phyloP scores from a whole-genome alignment of 2,797 vertebrate species.

The Megaceryle alcyon region DNA sequence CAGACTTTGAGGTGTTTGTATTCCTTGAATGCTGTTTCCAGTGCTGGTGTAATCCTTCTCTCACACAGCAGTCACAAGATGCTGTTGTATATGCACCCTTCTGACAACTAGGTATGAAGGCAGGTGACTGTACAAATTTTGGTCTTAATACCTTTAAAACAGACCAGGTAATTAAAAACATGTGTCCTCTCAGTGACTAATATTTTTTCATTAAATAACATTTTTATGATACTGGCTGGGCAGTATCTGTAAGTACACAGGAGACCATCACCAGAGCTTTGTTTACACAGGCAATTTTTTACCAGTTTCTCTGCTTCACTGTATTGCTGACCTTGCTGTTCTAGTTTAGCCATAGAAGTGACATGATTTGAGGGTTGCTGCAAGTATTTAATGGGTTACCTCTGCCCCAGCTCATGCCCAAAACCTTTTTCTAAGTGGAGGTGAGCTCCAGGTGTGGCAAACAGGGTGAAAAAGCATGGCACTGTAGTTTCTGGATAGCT shows the following conservation, averaged over 20 bases:
- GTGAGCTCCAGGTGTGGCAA: neutral
- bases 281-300: neutral
- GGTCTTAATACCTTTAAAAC: neutral
- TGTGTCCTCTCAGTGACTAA: neutral
- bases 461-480: neutral
- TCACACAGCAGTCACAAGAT: neutral
- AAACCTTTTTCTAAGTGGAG: neutral
- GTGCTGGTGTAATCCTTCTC: neutral
- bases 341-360: neutral
- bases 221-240: neutral
- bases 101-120: neutral
- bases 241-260: neutral
- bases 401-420: neutral
- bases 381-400: neutral
- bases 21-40: neutral
- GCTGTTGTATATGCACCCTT: accelerated
- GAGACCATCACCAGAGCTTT: neutral
- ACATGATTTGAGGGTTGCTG: neutral
- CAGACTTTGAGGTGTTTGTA: neutral
- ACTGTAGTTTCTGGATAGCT: neutral
- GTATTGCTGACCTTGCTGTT: neutral
- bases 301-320: neutral
- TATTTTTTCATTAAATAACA: neutral
- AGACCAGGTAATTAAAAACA: neutral
- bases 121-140: neutral